Evolutionary conservation across 2,797 vertebrate species (phyloP).

Genomic region (Cossypha heuglini): DNA sequence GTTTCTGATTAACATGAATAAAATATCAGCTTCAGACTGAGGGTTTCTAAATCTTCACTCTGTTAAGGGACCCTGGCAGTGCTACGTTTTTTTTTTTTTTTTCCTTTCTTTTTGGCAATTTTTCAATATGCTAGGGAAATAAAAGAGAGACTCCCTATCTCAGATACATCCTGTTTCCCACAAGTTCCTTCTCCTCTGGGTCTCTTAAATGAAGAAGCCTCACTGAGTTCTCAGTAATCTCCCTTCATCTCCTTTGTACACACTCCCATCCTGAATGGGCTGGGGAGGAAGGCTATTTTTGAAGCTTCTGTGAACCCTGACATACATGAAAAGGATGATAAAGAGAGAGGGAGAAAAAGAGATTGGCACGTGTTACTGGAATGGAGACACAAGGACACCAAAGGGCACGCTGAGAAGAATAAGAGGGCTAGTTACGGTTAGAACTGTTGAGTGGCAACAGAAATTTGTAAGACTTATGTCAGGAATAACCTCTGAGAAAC

Average conservation of each 20-base stretch:
- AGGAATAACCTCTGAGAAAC: neutral
- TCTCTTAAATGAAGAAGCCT: neutral
- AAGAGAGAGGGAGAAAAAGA: neutral
- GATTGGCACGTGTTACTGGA: neutral
- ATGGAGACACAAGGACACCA: neutral
- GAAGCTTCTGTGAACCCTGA: neutral
- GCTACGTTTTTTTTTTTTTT: neutral
- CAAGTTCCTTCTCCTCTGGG: neutral
- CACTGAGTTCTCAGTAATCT: neutral
- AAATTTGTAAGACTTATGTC: neutral
- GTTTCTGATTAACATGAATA: neutral
- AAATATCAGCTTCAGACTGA: neutral
- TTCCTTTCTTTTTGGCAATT: neutral
- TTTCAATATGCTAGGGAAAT: neutral
- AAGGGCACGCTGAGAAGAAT: neutral
- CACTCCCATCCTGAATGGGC: neutral
- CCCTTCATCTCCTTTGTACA: neutral
- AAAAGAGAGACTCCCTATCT: neutral
- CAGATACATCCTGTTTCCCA: neutral
- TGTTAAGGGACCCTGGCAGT: neutral
- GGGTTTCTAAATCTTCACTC: neutral
- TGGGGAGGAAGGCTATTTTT: neutral
- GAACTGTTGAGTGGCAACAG: neutral
- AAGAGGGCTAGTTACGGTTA: neutral
- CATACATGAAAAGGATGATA: neutral